Evolutionary conservation across 2,113 vertebrate species (phyloP), one percentile per base, ranked within the genome.

Genomic region (Hucho hucho): DNA sequence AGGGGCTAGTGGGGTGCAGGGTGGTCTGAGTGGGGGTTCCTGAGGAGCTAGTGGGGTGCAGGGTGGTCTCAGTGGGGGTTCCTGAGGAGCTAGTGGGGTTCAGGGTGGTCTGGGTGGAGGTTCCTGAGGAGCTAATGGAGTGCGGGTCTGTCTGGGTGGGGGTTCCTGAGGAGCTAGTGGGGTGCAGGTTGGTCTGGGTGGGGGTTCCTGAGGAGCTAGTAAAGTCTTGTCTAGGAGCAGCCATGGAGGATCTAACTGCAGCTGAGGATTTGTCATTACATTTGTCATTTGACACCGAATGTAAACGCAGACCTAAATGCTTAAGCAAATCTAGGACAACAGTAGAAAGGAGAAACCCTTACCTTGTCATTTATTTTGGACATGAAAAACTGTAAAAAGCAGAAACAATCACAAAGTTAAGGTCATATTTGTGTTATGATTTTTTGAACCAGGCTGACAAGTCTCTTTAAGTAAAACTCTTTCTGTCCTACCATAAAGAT

Each of bases 381-480:
- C 6, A 85, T 72, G 37, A 78, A 71, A 61, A 72, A 89, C 89
- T 91, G 86, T 0, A 73, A 13, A 43, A 58, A 46, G n/a, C 4
- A 53, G 47, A 53, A n/a, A 43, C 2, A 1, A 58, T 6, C 63
- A 61, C 5, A 37, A 9, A 16, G 49, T 63, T 65, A 65, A 28
- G 9, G 1, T 26, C 61, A n/a, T 24, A 12, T 53, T 53, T 53
- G 16, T 53, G 49, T 22, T 53, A 4, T 26, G 5, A 28, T 6
- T 65, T 46, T 20, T 22, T 16, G 4, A 22, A 61, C 22, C 58
- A n/a, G 58, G 5, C 20, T 61, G 58, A n/a, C 58, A 22, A 56
- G 13, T 61, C 22, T 53, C 4, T 53, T 53, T 18, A 18, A 4
- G 14, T 4, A 16, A 18, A 53, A 53, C 3, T 53, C 49, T 61